These are phyloP conservation scores for Ptilorrhoa leucosticta DNA, from an alignment of 2,113 vertebrate genomes.

Conservation along the genomic window DNA sequence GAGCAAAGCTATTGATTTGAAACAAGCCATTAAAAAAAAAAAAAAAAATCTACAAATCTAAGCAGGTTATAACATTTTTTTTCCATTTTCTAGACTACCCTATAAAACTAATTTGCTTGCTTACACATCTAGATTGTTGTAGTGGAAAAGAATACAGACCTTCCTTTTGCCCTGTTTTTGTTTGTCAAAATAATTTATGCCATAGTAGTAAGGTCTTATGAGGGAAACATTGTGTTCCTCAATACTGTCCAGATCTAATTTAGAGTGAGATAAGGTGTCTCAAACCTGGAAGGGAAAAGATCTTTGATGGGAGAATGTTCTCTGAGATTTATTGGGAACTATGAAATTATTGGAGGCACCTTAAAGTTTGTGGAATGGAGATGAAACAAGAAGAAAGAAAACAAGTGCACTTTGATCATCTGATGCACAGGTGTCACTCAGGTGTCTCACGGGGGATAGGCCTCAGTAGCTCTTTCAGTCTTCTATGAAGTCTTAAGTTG, in stretches of 20 bases:
- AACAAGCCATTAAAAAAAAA: neutral
- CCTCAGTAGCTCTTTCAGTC: neutral
- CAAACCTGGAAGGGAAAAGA: neutral
- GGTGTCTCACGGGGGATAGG: rapidly evolving
- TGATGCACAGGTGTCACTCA: neutral
- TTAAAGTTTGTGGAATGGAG: neutral
- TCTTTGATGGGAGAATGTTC: neutral
- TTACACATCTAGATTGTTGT: neutral
- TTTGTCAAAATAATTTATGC: neutral
- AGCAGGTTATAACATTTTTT: neutral
- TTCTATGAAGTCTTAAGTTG: neutral
- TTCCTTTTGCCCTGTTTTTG: neutral
- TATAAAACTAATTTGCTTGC: neutral
- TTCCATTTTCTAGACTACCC: neutral
- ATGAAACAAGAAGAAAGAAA: neutral
- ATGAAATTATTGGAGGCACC: neutral
- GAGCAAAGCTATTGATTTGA: neutral
- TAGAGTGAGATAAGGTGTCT: neutral
- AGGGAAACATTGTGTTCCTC: neutral
- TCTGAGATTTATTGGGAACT: neutral
- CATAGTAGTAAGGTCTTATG: neutral
- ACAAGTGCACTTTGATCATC: neutral
- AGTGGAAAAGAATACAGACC: neutral
- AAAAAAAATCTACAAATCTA: neutral
- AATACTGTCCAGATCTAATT: neutral